phyloP scores from a whole-genome alignment of 2,797 vertebrate genomes.

The Alectoris magna region DNA sequence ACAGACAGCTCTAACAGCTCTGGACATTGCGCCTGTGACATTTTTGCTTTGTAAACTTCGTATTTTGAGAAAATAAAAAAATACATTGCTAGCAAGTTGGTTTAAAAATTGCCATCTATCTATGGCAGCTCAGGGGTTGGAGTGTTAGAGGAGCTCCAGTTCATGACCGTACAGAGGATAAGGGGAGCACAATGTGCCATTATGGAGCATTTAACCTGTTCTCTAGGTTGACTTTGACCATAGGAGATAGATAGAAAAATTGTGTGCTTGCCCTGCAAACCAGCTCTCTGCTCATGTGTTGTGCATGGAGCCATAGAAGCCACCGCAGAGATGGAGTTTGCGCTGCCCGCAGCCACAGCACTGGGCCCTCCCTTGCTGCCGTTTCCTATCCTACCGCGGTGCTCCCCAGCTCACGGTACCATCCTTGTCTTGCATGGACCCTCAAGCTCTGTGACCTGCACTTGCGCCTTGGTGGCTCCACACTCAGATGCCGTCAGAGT shows the following conservation, averaged over 20 bases:
- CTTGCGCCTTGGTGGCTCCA: neutral
- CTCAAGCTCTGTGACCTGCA: neutral
- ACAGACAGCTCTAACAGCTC: neutral
- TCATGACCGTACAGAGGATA: neutral
- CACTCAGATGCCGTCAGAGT: neutral
- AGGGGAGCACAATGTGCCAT: neutral
- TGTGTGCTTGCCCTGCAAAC: neutral
- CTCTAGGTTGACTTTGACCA: neutral
- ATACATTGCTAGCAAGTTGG: neutral
- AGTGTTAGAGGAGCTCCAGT: neutral
- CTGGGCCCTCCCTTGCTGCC: neutral
- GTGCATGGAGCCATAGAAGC: neutral
- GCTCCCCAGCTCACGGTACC: neutral
- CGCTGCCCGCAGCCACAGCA: fast-evolving
- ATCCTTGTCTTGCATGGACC: neutral
- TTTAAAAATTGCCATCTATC: neutral
- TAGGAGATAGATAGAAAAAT: neutral
- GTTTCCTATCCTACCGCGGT: neutral
- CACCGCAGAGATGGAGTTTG: neutral
- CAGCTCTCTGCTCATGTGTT: neutral
- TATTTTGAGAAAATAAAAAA: neutral
- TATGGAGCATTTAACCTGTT: neutral
- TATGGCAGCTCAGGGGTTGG: neutral
- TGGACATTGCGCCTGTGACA: neutral
- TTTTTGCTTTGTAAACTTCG: neutral